Evolutionary conservation across 2,113 vertebrate species (phyloP).

Genomic region (human (Homo sapiens)): DNA sequence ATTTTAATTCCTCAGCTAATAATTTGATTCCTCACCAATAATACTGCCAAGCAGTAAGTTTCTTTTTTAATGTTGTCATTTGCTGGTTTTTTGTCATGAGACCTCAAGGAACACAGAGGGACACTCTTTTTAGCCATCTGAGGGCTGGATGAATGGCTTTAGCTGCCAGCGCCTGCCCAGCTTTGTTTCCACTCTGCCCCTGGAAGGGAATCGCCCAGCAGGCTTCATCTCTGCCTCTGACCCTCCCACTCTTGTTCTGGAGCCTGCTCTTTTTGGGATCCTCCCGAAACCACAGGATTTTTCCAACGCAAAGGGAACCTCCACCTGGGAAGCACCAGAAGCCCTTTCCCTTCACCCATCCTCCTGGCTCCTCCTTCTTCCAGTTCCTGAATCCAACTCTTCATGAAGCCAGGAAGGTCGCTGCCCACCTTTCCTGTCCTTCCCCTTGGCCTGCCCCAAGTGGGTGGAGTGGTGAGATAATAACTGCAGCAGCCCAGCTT

Average conservation of each 20-base stretch:
- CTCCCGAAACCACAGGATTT: background rate
- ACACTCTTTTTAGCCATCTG: background rate
- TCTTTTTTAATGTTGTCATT: background rate
- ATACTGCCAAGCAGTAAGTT: background rate
- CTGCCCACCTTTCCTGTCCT: background rate
- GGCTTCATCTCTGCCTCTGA: background rate
- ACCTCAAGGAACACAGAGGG: background rate
- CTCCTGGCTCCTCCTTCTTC: background rate
- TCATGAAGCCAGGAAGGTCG: background rate
- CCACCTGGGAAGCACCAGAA: background rate
- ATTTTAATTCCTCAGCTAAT: background rate
- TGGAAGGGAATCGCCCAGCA: background rate
- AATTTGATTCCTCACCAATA: background rate
- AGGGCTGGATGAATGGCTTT: background rate
- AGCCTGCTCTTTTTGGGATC: background rate
- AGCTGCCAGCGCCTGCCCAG: background rate
- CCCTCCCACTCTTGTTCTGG: background rate
- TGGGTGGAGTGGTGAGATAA: accelerated
- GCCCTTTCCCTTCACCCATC: background rate
- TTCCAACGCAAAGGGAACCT: background rate
- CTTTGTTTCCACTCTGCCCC: background rate
- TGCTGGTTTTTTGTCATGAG: background rate
- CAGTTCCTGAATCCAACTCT: background rate
- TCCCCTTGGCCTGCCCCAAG: accelerated
- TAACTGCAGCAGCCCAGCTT: background rate